Conservation (phyloP, 2,888 invertebrate species). For the Drosophila bunnanda region DNA sequence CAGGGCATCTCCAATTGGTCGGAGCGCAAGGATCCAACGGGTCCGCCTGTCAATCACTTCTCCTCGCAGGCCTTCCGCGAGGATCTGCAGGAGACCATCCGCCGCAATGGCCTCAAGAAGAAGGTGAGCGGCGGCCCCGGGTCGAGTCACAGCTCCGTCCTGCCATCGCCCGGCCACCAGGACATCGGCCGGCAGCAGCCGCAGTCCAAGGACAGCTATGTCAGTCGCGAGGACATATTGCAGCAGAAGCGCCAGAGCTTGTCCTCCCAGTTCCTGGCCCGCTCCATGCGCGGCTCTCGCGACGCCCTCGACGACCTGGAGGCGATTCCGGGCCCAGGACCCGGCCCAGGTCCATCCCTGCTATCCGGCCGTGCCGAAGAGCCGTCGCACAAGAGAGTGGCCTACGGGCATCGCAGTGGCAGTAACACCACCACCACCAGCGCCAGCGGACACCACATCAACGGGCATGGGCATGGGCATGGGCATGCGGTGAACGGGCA, state of each 20-base stretch:
- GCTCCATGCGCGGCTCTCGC: constrained; percentile 81
- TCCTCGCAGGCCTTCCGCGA: constrained; percentile 84
- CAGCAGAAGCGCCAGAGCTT: constrained; percentile 83
- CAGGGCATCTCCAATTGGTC: constrained; percentile 92
- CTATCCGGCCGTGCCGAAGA: constrained; percentile 45
- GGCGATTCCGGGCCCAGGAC: constrained; percentile 72
- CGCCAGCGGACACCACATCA: not conserved
- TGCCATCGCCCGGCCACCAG: not conserved
- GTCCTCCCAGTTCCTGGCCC: constrained; percentile 81
- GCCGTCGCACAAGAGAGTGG: constrained; percentile 59
- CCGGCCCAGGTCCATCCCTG: constrained; percentile 51
- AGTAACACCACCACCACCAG: constrained; percentile 69
- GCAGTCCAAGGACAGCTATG: constrained; percentile 74
- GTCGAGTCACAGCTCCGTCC: constrained; percentile 17
- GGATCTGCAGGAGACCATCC: constrained; percentile 84
- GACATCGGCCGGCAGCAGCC: not conserved
- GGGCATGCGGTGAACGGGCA: constrained; percentile 15
- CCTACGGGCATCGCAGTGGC: constrained; percentile 83
- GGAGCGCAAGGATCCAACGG: constrained; percentile 44
- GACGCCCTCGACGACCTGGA: constrained; percentile 83
- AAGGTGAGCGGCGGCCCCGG: constrained; percentile 60
- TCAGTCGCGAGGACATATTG: constrained; percentile 83
- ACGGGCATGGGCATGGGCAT: constrained; percentile 17
- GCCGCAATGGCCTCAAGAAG: constrained; percentile 82
- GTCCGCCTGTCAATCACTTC: constrained; percentile 76